Base-by-base conservation (phyloP, 2,888 invertebrate species). In the Drosophila falleni region DNA sequence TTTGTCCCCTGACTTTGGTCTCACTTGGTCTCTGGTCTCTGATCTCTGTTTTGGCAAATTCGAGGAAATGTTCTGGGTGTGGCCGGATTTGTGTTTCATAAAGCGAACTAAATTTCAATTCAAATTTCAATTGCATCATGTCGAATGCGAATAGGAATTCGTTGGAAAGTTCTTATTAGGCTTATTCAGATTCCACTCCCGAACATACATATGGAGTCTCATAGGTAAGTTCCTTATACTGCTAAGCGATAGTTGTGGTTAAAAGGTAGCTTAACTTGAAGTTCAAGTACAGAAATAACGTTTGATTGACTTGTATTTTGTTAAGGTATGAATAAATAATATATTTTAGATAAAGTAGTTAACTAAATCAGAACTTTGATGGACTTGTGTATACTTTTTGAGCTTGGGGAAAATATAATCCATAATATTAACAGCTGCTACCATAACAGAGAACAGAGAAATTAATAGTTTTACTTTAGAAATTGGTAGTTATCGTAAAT, bases 101-200 rank as follows among this genome's bases (percentile, higher is more conserved):
- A 75, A 69, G 56, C 62, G 44, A 78, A 77, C 74, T 68, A 70
- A 63, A 74, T 79, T 83, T 81, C 69, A 83, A 81, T 79, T 83
- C 83, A 67, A 83, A 81, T 74, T 72, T 54, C 49, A 62, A 67
- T 75, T 64, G 75, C 68, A 63, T 49, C 61, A 35, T 44, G 29
- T 35, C 15, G 26, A 70, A 65, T 71, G 61, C 41, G 64, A 37
- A 11, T 60, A n/a, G 9, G 31, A 31, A 31, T 37, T 37, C 6
- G n/a, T 64, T 72, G 81, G 56, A 64, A 62, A 65, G 68, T 72
- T 71, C 72, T 71, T 68, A 82, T 81, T 84, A 80, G 72, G 80
- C 78, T 75, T 78, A 80, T 80, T 78, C 65, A 58, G 60, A 50
- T 65, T 42, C 46, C 65, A 49, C 9, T 42, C 4, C 29, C 15